These are phyloP conservation scores for Istiophorus platypterus DNA, from an alignment of 2,113 vertebrate genomes.

Conservation along the genomic window DNA sequence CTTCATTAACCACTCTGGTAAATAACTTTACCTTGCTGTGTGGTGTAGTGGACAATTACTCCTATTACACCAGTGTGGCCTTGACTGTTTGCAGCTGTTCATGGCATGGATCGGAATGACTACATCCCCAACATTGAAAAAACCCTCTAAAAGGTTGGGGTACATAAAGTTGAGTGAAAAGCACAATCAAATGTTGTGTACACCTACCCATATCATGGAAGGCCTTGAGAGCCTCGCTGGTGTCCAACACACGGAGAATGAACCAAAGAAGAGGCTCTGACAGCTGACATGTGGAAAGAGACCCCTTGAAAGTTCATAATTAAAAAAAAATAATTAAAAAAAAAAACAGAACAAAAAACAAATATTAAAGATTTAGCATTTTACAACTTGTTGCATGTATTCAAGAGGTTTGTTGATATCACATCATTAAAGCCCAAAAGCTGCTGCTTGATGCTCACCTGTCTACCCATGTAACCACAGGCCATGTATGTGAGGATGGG, in stretches of 20 bases:
- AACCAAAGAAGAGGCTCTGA: slow-evolving; percentile 98
- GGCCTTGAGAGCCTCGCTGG: slow-evolving; percentile 96
- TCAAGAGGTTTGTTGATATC: background rate
- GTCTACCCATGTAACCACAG: slow-evolving; percentile 99
- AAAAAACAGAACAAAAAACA: background rate
- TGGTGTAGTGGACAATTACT: too few relatives aligned
- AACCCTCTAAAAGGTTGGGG: background rate
- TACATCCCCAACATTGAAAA: background rate
- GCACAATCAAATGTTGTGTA: background rate
- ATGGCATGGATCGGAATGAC: too few relatives aligned
- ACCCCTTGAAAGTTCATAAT: slow-evolving; percentile 85
- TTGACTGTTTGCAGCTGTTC: too few relatives aligned
- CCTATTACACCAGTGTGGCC: too few relatives aligned
- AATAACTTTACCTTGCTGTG: too few relatives aligned
- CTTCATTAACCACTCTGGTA: too few relatives aligned
- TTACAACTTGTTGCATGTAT: background rate
- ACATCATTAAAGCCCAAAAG: background rate
- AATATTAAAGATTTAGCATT: background rate
- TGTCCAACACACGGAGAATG: slow-evolving; percentile 96
- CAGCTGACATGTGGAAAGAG: slow-evolving; percentile 97
- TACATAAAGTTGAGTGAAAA: background rate
- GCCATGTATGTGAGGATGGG: slow-evolving; percentile 99
- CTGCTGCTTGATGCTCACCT: slow-evolving; percentile 80
- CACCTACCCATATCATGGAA: slow-evolving; percentile 98
- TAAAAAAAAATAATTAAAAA: background rate